Evolutionary conservation across 2,888 invertebrate species (phyloP), one percentile per base, ranked within the genome.

Genomic region (Drosophila formosana): DNA sequence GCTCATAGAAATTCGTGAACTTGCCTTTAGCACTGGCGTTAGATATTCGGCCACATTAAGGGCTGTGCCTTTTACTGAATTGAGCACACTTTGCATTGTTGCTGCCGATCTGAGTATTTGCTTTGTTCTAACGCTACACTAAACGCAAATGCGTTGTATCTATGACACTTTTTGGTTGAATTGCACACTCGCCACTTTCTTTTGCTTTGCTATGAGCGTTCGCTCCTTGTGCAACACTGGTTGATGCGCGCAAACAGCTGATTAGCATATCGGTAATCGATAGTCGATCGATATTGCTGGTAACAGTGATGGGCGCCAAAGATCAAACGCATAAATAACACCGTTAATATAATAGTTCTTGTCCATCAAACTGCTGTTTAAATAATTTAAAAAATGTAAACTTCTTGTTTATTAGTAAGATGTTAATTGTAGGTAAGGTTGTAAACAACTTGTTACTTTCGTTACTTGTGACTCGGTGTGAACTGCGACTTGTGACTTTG

Each of bases 21-120:
- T 75, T 94, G 98, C 99, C 95, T 97, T 99, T 67, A 99, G 93
- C 58, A 99, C 96, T 58, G 99, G 99, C 75, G 98, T 99, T 89
- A 99, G 94, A 93, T 97, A 98, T 91, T 99, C 99, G 25, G 99
- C 99, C 34, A 99, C 98, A 76, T 97, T 97, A 28, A 99, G 94
- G 32, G 98, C 98, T 49, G 97, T 98, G 53, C 98, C 98, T 93
- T 99, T 99, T 5, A 99, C 96, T 32, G 96, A 95, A 92, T 99
- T 99, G 68, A 99, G 96, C 61, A 99, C 96, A 94, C 96, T 98
- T 93, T 99, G 98, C 98, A 99, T 99, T 90, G 80, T 63, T 43
- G n/a, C 13, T 43, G n/a, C 13, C n/a, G 13, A 39, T 26, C 64
- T 56, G 45, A 58, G 53, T 71, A 66, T 74, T 65, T 50, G 8